Percentiles rank a stretch among this genome's conserved stretches.
phyloP scores from a whole-genome alignment of 2,113 vertebrate species.

The Lagopus muta region DNA sequence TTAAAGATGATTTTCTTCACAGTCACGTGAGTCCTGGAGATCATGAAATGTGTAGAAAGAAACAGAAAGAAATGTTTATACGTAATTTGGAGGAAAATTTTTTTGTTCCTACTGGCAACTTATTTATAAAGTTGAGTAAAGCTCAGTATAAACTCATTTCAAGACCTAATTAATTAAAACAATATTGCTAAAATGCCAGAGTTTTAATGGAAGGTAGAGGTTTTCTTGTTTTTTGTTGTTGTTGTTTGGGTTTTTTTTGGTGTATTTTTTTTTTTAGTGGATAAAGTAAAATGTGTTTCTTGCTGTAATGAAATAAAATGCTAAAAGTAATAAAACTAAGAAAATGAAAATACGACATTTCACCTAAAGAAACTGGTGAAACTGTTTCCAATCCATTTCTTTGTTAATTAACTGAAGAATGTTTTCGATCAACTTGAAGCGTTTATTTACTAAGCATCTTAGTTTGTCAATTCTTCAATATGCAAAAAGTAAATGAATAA shows the following conservation, averaged over 20 bases:
- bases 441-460: neutral
- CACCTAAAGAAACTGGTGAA: neutral
- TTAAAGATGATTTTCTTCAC: neutral
- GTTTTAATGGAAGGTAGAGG: neutral
- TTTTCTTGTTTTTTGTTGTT: neutral
- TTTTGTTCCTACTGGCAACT: neutral
- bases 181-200: neutral
- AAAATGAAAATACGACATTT: neutral
- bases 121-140: neutral
- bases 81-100: neutral
- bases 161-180: neutral
- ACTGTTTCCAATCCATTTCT: neutral
- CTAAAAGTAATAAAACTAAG: neutral
- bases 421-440: neutral
- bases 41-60: neutral
- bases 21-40: neutral
- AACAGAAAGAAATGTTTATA: neutral
- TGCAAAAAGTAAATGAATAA: neutral
- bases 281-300: neutral
- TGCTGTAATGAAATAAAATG: neutral
- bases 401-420: neutral
- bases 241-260: too few species aligned
- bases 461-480: neutral
- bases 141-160: neutral
- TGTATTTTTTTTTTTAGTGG: neutral